These are phyloP conservation scores for Drosophila pseudoobscura DNA, from an alignment of 1,140 invertebrate genomes.

Conservation along the genomic window DNA sequence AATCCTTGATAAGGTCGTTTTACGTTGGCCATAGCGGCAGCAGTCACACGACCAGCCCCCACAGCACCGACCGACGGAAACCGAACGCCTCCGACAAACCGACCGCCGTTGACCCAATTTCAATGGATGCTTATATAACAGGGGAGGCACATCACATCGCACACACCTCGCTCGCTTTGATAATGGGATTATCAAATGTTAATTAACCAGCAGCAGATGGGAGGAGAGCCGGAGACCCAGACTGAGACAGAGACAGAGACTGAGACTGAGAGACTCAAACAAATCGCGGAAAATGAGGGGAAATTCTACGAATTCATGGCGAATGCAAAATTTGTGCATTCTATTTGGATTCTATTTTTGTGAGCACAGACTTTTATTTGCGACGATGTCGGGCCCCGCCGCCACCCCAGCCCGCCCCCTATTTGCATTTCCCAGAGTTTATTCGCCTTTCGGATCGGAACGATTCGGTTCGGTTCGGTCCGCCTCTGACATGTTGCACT, in stretches of 20 bases:
- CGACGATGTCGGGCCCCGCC: background rate
- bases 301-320: background rate
- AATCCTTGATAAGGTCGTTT: constrained; percentile 78
- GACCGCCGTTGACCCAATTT: constrained; percentile 65
- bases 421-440: constrained; percentile 60
- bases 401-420: background rate
- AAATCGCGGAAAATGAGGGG: constrained; percentile 2
- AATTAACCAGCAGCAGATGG: constrained; percentile 19
- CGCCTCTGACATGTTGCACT: constrained; percentile 62
- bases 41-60: background rate
- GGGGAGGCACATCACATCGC: constrained; percentile 12
- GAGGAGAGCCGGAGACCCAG: background rate
- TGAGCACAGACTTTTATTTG: constrained; percentile 33
- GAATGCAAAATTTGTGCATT: constrained; percentile 26
- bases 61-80: constrained; percentile 15
- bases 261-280: constrained; percentile 6
- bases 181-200: constrained; percentile 34
- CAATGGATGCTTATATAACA: constrained; percentile 49
- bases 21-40: constrained; percentile 14
- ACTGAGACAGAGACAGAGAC: background rate
- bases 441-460: constrained; percentile 61
- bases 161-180: constrained; percentile 3
- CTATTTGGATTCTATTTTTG: constrained; percentile 52
- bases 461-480: constrained; percentile 21
- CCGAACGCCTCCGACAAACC: constrained; percentile 18